Base-by-base conservation (phyloP, 2,888 invertebrate genomes). In the Diloba caeruleocephala region DNA sequence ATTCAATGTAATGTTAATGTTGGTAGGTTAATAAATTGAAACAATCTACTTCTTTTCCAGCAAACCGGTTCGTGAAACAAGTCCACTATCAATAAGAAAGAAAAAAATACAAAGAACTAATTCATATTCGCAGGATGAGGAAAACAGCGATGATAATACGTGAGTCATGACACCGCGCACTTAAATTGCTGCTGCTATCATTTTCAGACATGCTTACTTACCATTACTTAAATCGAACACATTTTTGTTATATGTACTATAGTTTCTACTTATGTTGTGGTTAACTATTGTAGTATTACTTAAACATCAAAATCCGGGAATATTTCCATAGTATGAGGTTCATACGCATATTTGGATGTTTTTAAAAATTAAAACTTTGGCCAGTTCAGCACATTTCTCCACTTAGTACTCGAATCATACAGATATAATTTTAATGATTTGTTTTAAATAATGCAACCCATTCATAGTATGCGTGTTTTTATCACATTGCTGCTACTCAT, bases 21-120 rank as follows among this genome's bases (percentile, higher is more conserved):
- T n/a, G n/a, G n/a, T n/a, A n/a, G n/a, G n/a, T n/a, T n/a, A n/a
- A n/a, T n/a, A n/a, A n/a, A n/a, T n/a, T n/a, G n/a, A n/a, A n/a
- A n/a, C n/a, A n/a, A n/a, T n/a, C 7, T 12, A 38, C 34, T 25
- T 25, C 15, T 36, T 55, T 79, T 79, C 17, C 60, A 84, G 84
- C 36, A 81, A 84, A 70, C 63, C 67, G 54, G 44, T 56, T 21
- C 74, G 34, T 25, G 63, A 68, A 42, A 59, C 59, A 21, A 79
- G 74, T 57, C 77, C 79, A 21, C 41, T 75, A 34, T 26, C 62
- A 45, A 56, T 61, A 36, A 56, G 56, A 53, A 72, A 53, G 21
- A 70, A 59, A 34, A 70, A 61, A 7, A 28, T 33, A 29, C 29
- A 19, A n/a, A 61, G 69, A 37, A 70, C 71, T 42, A 70, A 78